Percentiles rank a stretch among this genome's conserved stretches.
Conservation (phyloP, 2,797 vertebrate genomes). For the Sitta carolinensis region DNA sequence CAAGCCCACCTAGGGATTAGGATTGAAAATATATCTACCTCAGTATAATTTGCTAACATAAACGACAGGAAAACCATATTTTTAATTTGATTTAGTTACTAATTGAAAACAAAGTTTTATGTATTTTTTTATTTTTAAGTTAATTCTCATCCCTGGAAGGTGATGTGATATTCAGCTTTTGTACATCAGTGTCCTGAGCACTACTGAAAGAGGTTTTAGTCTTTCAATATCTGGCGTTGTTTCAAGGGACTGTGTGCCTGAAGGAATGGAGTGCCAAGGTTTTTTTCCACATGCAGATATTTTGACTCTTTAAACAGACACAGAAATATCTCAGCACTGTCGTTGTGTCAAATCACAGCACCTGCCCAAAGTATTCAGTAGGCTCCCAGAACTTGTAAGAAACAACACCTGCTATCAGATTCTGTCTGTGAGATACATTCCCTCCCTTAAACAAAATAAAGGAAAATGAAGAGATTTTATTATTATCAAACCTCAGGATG, state of each 20-base stretch:
- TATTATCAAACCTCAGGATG: neutral
- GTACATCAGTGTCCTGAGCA: neutral
- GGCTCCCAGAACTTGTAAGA: neutral
- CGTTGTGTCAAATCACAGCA: neutral
- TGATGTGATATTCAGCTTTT: neutral
- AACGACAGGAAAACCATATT: neutral
- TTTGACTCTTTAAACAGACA: conserved; percentile 10
- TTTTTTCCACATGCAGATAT: neutral
- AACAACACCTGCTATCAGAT: neutral
- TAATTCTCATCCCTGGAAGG: neutral
- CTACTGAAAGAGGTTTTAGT: neutral
- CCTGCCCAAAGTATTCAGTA: neutral
- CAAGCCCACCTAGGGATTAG: neutral
- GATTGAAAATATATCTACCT: conserved; percentile 10
- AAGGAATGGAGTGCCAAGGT: neutral
- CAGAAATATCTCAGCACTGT: neutral
- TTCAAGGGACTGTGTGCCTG: neutral
- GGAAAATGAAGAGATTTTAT: conserved; percentile 5
- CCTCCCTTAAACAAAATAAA: neutral
- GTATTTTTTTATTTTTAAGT: neutral
- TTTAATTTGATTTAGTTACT: neutral
- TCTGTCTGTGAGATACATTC: neutral
- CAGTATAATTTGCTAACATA: neutral
- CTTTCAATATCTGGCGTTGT: neutral
- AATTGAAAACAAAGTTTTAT: neutral